Conservation (phyloP, 1,140 invertebrate species). For the Nasonia giraulti region DNA sequence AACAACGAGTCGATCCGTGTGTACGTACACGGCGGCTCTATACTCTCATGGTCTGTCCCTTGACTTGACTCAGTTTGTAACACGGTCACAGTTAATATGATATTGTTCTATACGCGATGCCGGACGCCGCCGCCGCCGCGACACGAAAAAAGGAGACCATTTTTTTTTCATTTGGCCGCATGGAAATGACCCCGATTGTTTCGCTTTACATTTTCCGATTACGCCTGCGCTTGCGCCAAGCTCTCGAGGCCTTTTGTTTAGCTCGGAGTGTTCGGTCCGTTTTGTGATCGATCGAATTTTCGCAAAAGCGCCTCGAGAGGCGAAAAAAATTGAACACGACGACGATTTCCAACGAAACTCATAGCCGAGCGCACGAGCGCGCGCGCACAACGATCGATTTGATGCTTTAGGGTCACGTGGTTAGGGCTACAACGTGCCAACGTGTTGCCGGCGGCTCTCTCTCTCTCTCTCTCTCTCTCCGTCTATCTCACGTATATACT, state of each 20-base stretch:
- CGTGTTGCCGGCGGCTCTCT: slow-evolving; percentile 1
- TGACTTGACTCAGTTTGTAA: slow-evolving; percentile 51
- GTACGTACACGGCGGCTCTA: background rate
- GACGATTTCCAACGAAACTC: background rate
- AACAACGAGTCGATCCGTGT: background rate
- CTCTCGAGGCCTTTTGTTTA: background rate
- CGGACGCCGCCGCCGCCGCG: slow-evolving; percentile 39
- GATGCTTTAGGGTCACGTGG: background rate
- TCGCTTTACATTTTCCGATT: slow-evolving; percentile 41
- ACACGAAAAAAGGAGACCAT: slow-evolving; percentile 15
- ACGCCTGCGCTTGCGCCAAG: background rate
- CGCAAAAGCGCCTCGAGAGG: no score
- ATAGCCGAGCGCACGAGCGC: background rate
- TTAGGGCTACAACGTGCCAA: background rate
- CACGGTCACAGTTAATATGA: slow-evolving; percentile 51
- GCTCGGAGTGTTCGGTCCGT: no score
- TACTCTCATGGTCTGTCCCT: slow-evolving; percentile 53
- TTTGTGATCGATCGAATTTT: no score
- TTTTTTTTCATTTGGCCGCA: slow-evolving; percentile 24
- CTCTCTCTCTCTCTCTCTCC: background rate
- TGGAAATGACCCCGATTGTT: slow-evolving; percentile 45
- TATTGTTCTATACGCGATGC: slow-evolving; percentile 47
- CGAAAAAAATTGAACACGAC: background rate
- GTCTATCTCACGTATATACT: background rate
- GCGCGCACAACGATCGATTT: background rate